phyloP scores from a whole-genome alignment of 2,888 invertebrate genomes.

The Acronicta alni region DNA sequence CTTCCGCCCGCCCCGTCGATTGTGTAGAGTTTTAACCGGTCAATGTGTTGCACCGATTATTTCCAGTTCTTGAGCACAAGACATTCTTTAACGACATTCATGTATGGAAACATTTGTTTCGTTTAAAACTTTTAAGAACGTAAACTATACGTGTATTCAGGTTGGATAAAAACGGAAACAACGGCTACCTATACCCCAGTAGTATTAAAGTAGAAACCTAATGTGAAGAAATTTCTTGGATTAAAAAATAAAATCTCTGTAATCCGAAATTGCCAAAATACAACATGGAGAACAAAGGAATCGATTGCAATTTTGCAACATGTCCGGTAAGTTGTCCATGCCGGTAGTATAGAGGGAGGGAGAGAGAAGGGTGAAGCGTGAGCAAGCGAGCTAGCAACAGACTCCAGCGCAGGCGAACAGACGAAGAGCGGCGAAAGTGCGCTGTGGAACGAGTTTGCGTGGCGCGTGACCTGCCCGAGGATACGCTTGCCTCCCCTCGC shows the following conservation, averaged over 20 bases:
- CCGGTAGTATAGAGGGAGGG: slow-evolving; percentile 59
- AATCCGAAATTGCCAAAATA: slow-evolving; percentile 25
- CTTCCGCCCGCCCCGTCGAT: slow-evolving; percentile 86
- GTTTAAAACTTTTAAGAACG: slow-evolving; percentile 16
- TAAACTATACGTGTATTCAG: slow-evolving; percentile 1
- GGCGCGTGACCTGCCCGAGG: slow-evolving; percentile 87
- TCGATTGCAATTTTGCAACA: slow-evolving; percentile 50
- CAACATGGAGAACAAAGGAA: slow-evolving; percentile 49
- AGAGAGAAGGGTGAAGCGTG: slow-evolving; percentile 63
- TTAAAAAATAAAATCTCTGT: not conserved
- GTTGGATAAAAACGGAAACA: slow-evolving; percentile 1
- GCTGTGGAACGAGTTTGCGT: slow-evolving; percentile 83
- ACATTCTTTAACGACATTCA: slow-evolving; percentile 53
- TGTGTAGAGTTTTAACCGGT: slow-evolving; percentile 80
- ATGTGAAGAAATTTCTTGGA: not conserved
- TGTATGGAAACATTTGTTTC: slow-evolving; percentile 37
- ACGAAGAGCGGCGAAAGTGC: slow-evolving; percentile 85
- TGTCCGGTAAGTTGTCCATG: slow-evolving; percentile 56
- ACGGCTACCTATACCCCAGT: not conserved
- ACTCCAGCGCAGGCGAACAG: slow-evolving; percentile 78
- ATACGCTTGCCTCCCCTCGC: slow-evolving; percentile 74
- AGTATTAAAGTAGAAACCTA: not conserved
- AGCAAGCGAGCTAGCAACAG: slow-evolving; percentile 76
- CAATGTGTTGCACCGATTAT: slow-evolving; percentile 78
- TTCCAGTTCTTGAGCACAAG: slow-evolving; percentile 68